Evolutionary conservation across 2,113 vertebrate species (phyloP), one percentile per base, ranked within the genome.

Genomic region (Melanerpes formicivorus): DNA sequence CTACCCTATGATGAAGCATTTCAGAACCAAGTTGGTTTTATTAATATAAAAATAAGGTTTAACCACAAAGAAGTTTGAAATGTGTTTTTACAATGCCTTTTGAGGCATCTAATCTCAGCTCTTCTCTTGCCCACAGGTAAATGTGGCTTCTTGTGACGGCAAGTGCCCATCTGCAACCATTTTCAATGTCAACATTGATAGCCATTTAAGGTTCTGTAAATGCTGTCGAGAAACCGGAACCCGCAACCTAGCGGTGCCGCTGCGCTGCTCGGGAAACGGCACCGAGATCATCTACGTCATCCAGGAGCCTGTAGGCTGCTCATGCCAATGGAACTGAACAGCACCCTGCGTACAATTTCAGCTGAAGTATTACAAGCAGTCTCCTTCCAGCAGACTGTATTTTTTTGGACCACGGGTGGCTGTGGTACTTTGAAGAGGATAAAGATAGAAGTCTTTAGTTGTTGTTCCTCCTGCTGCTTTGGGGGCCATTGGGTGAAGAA

Each of bases 161-260:
- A 99, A 99, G 93, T 99, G 99, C 94, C 99, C 99, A 0, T 99
- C 99, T 40, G 99, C 99, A 95, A 99, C 99, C 88, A 99, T 99
- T 95, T 99, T 99, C 96, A 99, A 99, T 96, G 98, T 99, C 92
- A 99, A 99, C 95, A 98, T 99, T 85, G 99, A 99, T 92, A 99
- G 98, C 90, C 99, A 99, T 42, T 98, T 99, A 80, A 98, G 98
- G 74, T 99, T 99, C 97, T 99, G 99, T 95, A 99, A 99, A 94
- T 99, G 99, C 72, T 99, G 99, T 80, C 98, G 99, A 8, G 99
- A 99, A 96, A 98, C 95, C 42, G 98, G 98, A 93, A 98, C 99
- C 4, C 98, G 98, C 66, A 98, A 98, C 50, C 97, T 98, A 71
- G 98, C 98, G 1, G 98, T 99, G 93, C 98, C 98, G 13, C 98